Conservation (phyloP, 2,113 vertebrate genomes). For the Cochlearius cochlearius region DNA sequence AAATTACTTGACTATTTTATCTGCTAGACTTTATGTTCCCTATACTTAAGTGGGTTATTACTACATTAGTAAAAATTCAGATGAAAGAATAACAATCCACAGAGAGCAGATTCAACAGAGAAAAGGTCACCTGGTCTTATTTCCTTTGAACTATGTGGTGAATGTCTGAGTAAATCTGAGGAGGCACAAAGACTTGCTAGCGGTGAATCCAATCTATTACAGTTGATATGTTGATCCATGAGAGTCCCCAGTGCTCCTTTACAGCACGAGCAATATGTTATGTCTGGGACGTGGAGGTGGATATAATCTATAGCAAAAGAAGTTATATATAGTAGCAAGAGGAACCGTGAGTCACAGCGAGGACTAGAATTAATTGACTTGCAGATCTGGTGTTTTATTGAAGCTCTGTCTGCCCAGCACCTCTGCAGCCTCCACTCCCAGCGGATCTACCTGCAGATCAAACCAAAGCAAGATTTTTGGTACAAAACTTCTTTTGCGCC, state of each 20-base stretch:
- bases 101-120: background rate
- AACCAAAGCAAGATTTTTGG: background rate
- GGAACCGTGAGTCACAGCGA: background rate
- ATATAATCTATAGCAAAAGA: background rate
- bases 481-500: background rate
- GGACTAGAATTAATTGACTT: slow-evolving; percentile 43
- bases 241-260: slow-evolving; percentile 6
- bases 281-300: background rate
- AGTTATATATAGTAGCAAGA: background rate
- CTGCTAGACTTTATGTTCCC: background rate
- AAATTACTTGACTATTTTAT: background rate
- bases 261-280: slow-evolving; percentile 19
- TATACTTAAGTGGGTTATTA: background rate
- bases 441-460: background rate
- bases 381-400: background rate
- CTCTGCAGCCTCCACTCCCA: background rate
- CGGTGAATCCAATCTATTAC: slow-evolving; percentile 24
- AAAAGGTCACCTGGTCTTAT: slow-evolving; percentile 1
- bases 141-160: slow-evolving; percentile 4
- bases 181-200: slow-evolving; percentile 5
- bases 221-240: slow-evolving; percentile 25
- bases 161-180: slow-evolving; percentile 24
- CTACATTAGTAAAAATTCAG: background rate
- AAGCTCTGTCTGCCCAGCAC: background rate
- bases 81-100: background rate